These are phyloP conservation scores for Leptinotarsa peninsularis DNA, from an alignment of 2,888 invertebrate species.

Conservation along the genomic window DNA sequence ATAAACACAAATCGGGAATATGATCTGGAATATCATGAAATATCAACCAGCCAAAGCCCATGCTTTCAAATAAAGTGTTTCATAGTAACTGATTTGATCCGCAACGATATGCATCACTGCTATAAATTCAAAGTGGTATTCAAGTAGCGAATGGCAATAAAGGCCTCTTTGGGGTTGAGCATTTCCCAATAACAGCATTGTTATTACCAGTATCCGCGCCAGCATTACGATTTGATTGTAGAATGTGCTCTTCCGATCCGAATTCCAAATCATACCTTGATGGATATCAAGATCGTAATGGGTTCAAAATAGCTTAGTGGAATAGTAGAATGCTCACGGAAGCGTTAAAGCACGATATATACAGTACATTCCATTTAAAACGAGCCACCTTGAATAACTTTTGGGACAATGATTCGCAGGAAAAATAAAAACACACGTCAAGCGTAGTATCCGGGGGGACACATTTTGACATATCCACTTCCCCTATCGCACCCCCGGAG, in stretches of 20 bases:
- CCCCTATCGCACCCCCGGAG: too few species aligned
- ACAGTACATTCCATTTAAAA: too few species aligned
- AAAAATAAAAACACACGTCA: too few species aligned
- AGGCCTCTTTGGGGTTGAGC: neutral
- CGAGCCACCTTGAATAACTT: too few species aligned
- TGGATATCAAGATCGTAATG: constrained; percentile 8
- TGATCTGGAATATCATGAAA: too few species aligned
- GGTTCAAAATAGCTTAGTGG: neutral
- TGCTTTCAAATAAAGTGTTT: neutral
- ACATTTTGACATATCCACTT: too few species aligned
- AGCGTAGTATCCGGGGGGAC: too few species aligned
- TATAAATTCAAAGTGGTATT: neutral
- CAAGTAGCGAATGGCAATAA: neutral
- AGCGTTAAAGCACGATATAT: too few species aligned
- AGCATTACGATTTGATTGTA: neutral
- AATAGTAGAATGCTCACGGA: neutral
- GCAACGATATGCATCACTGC: neutral
- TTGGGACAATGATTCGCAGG: too few species aligned
- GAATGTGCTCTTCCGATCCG: neutral
- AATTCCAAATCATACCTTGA: constrained; percentile 4
- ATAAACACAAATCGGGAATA: too few species aligned
- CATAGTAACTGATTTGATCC: neutral
- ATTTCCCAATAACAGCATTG: constrained; percentile 6
- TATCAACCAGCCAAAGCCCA: neutral
- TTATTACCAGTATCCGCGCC: neutral